Base-by-base conservation (phyloP, 2,797 vertebrate genomes). In the Sebastes nivosus region DNA sequence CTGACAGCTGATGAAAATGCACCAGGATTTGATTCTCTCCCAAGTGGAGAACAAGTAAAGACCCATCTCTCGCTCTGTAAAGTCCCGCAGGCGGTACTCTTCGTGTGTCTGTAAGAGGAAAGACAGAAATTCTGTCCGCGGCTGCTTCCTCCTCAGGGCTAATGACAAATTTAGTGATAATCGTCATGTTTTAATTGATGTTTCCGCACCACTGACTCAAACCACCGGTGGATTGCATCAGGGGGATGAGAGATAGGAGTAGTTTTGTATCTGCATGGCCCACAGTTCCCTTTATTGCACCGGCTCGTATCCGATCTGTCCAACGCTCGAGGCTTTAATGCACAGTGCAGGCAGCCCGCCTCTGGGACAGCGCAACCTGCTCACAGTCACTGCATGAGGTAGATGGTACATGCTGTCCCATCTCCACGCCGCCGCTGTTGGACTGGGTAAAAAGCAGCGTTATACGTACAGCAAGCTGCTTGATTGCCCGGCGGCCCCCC, bases 1-100 rank as follows among this genome's bases (percentile, higher is more conserved):
- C 95, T 97, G 97, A 97, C 96, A 97, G 96, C 87, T 96, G 97
- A 98, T 95, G 96, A 96, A 97, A 97, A 97, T 95, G 95, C 95
- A 96, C 82, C 68, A 90, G 88, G 93, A 95, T 96, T 96, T 96
- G 96, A 97, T 97, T 96, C 95, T 94, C 94, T 97, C 92, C 93
- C 93, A 86, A 91, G 92, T 86, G 93, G 91, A 92, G 95, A 94
- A 96, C 96, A 97, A 95, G 96, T 96, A 96, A 95, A 96, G 94
- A 92, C 96, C 87, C 87, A 95, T 97, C 93, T 94, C 87, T 94
- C 67, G 57, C 89, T 86, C n/a, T 61, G 75, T 69, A 83, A 13
- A 83, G 91, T 94, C 91, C 94, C 86, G 64, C 76, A 90, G 95
- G 94, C 92, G 79, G 85, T 70, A 92, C 67, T 34, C 83, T 25